Evolutionary conservation across 2,888 invertebrate species (phyloP).

Genomic region (Congeria kusceri): DNA sequence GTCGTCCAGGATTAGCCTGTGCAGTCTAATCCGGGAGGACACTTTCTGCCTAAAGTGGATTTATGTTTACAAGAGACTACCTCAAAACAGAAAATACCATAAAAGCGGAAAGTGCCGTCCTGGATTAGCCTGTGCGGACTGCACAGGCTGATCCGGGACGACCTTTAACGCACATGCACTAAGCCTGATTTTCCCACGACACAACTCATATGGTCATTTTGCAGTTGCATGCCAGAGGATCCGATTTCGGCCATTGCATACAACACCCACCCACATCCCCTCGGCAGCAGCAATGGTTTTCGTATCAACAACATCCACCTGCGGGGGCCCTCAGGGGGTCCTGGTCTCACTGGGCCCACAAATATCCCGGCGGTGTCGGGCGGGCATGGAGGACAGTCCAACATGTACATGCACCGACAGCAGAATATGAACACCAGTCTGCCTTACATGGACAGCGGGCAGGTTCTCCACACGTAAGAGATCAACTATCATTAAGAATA

Average conservation of each 20-base stretch:
- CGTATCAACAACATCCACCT: constrained; percentile 58
- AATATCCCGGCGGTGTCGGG: constrained; percentile 11
- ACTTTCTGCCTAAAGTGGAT: too few relatives aligned
- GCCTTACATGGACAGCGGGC: constrained; percentile 54
- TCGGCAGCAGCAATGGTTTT: constrained; percentile 59
- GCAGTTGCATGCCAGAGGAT: constrained; percentile 76
- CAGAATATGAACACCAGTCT: constrained; percentile 54
- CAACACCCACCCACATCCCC: constrained; percentile 47
- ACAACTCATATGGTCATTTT: constrained; percentile 24
- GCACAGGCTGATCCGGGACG: too few relatives aligned
- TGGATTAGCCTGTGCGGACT: too few relatives aligned
- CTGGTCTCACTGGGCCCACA: constrained; percentile 19
- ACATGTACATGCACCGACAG: constrained; percentile 39
- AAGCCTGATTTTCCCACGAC: too few relatives aligned
- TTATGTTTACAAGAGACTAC: too few relatives aligned
- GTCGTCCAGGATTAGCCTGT: too few relatives aligned
- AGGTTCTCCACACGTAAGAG: constrained; percentile 60
- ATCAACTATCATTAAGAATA: too few relatives aligned
- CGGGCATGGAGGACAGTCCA: constrained; percentile 39
- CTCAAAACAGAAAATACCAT: too few relatives aligned
- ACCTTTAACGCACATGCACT: too few relatives aligned
- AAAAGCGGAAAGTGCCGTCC: too few relatives aligned
- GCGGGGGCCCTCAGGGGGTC: constrained; percentile 30
- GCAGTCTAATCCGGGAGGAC: too few relatives aligned
- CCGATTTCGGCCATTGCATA: constrained; percentile 71